Percentiles rank a stretch among this genome's conserved stretches.
These are phyloP conservation scores for Carollia perspicillata DNA, from an alignment of 2,113 vertebrate species.

Conservation along the genomic window DNA sequence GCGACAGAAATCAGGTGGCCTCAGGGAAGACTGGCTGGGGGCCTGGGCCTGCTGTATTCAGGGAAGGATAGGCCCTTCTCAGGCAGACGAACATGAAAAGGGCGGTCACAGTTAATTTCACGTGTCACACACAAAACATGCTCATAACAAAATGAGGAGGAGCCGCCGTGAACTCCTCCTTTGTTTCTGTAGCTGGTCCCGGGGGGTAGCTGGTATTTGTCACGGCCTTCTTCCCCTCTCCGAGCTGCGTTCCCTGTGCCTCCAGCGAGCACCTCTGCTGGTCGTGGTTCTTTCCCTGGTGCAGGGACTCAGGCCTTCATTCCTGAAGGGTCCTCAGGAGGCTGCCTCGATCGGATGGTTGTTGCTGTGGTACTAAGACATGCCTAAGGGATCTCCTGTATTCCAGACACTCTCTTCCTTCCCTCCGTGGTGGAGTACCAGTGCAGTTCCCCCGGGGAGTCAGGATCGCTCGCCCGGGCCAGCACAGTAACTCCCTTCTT, in stretches of 20 bases:
- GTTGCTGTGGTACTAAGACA: neutral
- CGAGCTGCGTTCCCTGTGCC: neutral
- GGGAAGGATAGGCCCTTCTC: neutral
- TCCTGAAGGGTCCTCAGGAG: neutral
- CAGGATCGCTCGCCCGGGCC: neutral
- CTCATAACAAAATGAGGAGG: neutral
- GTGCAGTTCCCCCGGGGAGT: neutral
- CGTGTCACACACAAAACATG: neutral
- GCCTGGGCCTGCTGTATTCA: neutral
- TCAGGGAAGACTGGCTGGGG: neutral
- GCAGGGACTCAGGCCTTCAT: neutral
- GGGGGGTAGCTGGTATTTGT: neutral
- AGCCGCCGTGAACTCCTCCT: neutral
- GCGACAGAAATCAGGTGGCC: conserved; percentile 17
- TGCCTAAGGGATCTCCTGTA: neutral
- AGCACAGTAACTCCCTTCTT: neutral
- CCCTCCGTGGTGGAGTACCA: neutral
- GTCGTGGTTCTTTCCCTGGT: neutral
- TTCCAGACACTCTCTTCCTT: neutral
- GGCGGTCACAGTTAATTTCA: neutral
- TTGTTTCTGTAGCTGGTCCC: neutral
- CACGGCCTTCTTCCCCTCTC: neutral
- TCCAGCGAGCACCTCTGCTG: neutral
- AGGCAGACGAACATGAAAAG: fast-evolving
- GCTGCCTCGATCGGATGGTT: neutral